Conservation (phyloP, 2,113 vertebrate genomes). For the Beaufortia kweichowensis region DNA sequence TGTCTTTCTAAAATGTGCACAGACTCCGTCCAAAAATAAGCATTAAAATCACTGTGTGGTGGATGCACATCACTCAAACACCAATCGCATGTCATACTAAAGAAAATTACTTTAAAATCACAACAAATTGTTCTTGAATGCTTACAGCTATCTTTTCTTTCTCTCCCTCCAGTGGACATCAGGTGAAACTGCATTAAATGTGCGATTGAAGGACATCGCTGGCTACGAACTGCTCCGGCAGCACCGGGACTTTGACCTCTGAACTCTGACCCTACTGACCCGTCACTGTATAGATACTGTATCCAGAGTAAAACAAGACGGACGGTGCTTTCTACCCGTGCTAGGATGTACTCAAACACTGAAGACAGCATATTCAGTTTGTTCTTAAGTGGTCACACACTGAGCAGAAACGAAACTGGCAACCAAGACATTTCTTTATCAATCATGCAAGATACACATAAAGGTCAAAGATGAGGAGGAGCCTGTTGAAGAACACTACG, state of each 20-base stretch:
- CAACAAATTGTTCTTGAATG: neutral
- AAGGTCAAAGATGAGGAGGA: constrained; percentile 12
- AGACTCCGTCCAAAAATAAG: neutral
- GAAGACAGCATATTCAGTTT: constrained; percentile 46
- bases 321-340: constrained; percentile 87
- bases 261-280: constrained; percentile 53
- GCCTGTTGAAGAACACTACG: constrained; percentile 44
- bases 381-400: constrained; percentile 58
- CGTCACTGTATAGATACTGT: constrained; percentile 54
- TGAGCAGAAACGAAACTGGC: constrained; percentile 28
- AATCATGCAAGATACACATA: constrained; percentile 20
- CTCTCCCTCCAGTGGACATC: constrained; percentile 81
- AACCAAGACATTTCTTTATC: constrained; percentile 13
- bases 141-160: constrained; percentile 20
- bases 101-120: neutral
- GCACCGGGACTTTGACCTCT: constrained; percentile 52
- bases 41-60: constrained; percentile 17
- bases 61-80: neutral
- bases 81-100: constrained; percentile 22
- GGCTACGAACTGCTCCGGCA: constrained; percentile 55
- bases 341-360: constrained; percentile 60
- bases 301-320: constrained; percentile 72
- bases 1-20: constrained; percentile 24
- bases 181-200: constrained; percentile 87
- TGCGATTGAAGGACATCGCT: constrained; percentile 80